Evolutionary conservation across 2,888 invertebrate species (phyloP).

Genomic region (Diogma glabrata): DNA sequence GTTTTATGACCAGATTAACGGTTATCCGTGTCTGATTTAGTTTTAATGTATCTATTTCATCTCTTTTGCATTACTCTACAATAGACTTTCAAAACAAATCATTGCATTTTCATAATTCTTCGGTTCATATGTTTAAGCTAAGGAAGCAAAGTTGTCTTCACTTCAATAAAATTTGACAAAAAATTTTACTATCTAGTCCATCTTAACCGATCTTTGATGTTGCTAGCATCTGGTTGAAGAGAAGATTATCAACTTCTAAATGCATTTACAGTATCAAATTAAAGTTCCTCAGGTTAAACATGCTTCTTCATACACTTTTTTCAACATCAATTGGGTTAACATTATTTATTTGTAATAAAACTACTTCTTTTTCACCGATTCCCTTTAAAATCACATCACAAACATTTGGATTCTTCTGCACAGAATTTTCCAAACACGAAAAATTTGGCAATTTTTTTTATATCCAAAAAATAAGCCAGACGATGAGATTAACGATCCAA

Average conservation of each 20-base stretch:
- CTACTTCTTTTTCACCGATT: no score
- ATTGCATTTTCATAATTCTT: constrained; percentile 3
- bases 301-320: background rate
- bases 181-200: background rate
- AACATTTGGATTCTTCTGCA: background rate
- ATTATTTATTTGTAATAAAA: no score
- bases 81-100: background rate
- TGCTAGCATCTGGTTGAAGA: background rate
- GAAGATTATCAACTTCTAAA: background rate
- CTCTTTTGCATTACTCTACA: constrained; percentile 1
- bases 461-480: background rate
- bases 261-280: background rate
- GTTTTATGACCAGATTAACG: constrained; percentile 11
- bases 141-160: background rate
- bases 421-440: background rate
- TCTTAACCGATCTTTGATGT: background rate
- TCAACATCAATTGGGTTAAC: no score
- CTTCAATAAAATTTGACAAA: no score
- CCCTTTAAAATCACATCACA: constrained; percentile 8
- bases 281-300: background rate
- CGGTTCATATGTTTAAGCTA: background rate
- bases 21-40: background rate
- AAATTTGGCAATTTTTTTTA: background rate
- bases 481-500: background rate
- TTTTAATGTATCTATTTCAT: background rate